Evolutionary conservation across 2,113 vertebrate genomes (phyloP).

Genomic region (Thunnus thynnus): DNA sequence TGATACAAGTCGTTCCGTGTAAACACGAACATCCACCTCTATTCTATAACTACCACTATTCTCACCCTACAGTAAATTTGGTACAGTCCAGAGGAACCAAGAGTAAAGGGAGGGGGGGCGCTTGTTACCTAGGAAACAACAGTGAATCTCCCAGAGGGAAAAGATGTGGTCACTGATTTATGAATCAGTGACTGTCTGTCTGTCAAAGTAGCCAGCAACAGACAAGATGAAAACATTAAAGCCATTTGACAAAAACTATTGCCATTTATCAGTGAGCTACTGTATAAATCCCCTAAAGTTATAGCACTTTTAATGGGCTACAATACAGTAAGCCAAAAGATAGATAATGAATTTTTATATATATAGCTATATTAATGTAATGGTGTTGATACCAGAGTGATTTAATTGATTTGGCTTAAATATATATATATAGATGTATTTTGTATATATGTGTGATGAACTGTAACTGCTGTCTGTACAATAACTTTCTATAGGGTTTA

Average conservation of each 20-base stretch:
- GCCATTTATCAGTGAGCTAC: background rate
- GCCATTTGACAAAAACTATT: background rate
- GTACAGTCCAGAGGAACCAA: conserved; percentile 77
- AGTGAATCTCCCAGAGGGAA: conserved; percentile 76
- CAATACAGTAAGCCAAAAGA: background rate
- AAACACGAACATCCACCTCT: background rate
- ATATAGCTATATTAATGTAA: background rate
- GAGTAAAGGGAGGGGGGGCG: conserved; percentile 73
- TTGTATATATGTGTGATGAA: too few species aligned
- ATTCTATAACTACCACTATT: background rate
- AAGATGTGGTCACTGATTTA: conserved; percentile 79
- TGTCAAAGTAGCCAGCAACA: conserved; percentile 49
- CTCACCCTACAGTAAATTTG: conserved; percentile 61
- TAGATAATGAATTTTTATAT: background rate
- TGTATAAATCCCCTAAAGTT: background rate
- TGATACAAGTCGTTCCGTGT: accelerated
- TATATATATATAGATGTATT: too few species aligned
- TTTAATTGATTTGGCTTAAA: background rate
- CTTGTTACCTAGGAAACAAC: conserved; percentile 86
- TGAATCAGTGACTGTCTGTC: conserved; percentile 68
- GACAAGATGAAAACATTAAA: conserved; percentile 38
- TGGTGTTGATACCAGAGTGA: background rate
- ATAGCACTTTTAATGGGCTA: background rate
- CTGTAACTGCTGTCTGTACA: too few species aligned
- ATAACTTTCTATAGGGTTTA: too few species aligned